Evolutionary conservation across 2,888 invertebrate species (phyloP).

Genomic region (Heliothis peltigera): DNA sequence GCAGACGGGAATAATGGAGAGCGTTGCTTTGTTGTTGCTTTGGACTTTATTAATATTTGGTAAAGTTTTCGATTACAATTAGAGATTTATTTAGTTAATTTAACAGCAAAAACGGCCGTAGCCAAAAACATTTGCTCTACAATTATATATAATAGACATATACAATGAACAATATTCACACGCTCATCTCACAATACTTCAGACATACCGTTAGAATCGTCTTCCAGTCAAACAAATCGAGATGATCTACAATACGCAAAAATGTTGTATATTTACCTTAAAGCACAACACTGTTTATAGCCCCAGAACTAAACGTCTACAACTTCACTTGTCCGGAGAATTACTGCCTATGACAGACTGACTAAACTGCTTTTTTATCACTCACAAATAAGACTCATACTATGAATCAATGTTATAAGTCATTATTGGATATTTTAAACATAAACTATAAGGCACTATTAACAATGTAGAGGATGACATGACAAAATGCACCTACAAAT

Average conservation of each 20-base stretch:
- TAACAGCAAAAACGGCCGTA: too few species aligned
- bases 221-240: too few species aligned
- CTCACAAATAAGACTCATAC: conserved; percentile 3
- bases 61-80: background rate
- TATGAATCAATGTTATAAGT: conserved; percentile 27
- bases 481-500: background rate
- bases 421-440: conserved; percentile 2
- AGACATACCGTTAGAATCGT: too few species aligned
- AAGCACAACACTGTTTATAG: background rate
- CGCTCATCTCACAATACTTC: too few species aligned
- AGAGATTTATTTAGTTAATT: too few species aligned
- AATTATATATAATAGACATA: too few species aligned
- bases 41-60: background rate
- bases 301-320: background rate
- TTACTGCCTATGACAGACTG: conserved; percentile 1
- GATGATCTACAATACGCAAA: too few species aligned
- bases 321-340: conserved; percentile 7
- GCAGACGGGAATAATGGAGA: background rate
- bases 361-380: background rate
- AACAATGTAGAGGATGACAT: background rate
- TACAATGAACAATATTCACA: too few species aligned
- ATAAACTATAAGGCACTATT: background rate
- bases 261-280: conserved; percentile 26
- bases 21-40: background rate
- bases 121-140: too few species aligned